Conservation (phyloP, 2,113 vertebrate genomes). For the Orthonyx spaldingii region DNA sequence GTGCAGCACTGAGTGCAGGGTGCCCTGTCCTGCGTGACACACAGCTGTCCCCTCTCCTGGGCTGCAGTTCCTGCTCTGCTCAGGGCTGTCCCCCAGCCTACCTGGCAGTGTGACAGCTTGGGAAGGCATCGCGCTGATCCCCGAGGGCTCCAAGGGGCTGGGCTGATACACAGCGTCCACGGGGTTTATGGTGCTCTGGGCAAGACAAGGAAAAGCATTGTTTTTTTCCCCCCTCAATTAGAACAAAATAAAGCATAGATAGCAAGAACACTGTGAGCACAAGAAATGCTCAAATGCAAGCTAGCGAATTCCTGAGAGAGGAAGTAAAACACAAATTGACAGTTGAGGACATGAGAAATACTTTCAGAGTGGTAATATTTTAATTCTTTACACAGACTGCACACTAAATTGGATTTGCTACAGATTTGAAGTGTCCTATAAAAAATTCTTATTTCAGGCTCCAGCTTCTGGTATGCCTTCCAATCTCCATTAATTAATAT, state of each 20-base stretch:
- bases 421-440: background rate
- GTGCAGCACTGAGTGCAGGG: fast-evolving
- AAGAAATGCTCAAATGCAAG: conserved; percentile 34
- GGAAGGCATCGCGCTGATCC: conserved; percentile 90
- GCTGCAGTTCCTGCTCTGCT: background rate
- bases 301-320: conserved; percentile 27
- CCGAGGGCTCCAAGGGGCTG: conserved; percentile 81
- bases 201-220: conserved; percentile 20
- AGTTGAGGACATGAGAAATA: conserved; percentile 27
- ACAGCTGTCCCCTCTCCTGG: background rate
- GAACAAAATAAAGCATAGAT: background rate
- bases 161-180: conserved; percentile 95
- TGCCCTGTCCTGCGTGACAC: background rate
- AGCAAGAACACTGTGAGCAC: background rate
- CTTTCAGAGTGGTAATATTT: background rate
- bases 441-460: background rate
- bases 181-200: conserved; percentile 97
- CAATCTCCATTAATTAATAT: background rate
- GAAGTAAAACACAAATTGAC: conserved; percentile 32
- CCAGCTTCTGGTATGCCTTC: background rate
- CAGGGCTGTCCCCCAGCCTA: conserved; percentile 22
- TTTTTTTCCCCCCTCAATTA: background rate
- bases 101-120: conserved; percentile 90
- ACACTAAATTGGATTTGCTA: background rate
- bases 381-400: background rate